Conservation (phyloP, 23 tunicate species). For the Styela plicata region DNA sequence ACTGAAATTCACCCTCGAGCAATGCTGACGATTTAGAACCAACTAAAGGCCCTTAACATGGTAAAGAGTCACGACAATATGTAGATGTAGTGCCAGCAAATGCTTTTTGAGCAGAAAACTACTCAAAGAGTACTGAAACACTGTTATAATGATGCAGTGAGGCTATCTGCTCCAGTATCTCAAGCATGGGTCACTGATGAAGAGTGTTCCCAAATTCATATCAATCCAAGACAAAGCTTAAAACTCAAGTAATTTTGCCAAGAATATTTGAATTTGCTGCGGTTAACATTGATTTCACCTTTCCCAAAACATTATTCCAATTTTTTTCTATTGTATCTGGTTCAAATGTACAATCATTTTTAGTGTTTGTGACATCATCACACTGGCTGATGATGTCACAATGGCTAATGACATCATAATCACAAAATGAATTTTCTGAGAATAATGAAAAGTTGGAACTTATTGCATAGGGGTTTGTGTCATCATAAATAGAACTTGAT, state of each 20-base stretch:
- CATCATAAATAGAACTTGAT: not conserved
- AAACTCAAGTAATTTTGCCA: not conserved
- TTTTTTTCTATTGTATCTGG: not conserved
- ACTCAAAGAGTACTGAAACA: no score
- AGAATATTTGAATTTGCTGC: not conserved
- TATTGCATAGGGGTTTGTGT: not conserved
- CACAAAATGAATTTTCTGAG: not conserved
- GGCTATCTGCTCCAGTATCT: no score
- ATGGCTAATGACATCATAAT: constrained; percentile 4
- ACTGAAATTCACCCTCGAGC: no score
- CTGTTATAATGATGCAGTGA: no score
- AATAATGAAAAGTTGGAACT: constrained; percentile 5
- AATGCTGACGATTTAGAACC: no score
- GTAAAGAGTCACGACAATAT: no score
- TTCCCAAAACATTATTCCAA: not conserved
- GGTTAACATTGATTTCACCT: not conserved
- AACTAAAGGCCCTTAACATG: no score
- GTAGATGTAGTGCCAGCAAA: no score
- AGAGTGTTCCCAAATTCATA: no score
- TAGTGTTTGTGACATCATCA: not conserved
- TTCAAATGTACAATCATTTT: not conserved
- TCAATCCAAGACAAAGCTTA: no score
- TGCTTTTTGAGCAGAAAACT: no score
- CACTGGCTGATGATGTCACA: not conserved
- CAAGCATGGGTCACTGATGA: no score